Conservation (phyloP, 2,888 invertebrate species). For the Idaea biselata region DNA sequence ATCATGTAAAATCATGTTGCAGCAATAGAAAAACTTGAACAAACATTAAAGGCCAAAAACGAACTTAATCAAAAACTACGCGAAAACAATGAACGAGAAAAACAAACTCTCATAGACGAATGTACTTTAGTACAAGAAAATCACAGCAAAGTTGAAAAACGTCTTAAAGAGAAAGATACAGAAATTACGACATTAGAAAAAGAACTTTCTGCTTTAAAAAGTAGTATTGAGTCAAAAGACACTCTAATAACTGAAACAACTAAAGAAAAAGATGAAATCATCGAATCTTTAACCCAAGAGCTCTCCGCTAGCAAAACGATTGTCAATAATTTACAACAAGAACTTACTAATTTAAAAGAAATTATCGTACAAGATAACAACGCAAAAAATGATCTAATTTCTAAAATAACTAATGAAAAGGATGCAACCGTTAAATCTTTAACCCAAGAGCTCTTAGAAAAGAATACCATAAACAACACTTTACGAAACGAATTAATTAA, state of each 20-base stretch:
- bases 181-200: slow-evolving; percentile 40
- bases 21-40: slow-evolving; percentile 50
- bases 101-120: slow-evolving; percentile 43
- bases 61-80: slow-evolving; percentile 38
- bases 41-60: slow-evolving; percentile 40
- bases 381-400: background rate
- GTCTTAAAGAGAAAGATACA: slow-evolving; percentile 44
- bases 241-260: too few species aligned
- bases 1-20: slow-evolving; percentile 29
- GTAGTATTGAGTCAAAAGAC: slow-evolving; percentile 1
- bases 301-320: background rate
- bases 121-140: slow-evolving; percentile 50
- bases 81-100: slow-evolving; percentile 41
- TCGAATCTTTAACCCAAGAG: background rate
- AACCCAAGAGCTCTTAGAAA: background rate
- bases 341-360: background rate
- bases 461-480: background rate
- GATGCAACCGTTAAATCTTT: background rate
- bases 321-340: background rate
- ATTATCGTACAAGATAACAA: background rate
- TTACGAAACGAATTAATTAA: background rate
- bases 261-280: background rate
- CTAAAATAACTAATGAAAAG: background rate
- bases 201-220: slow-evolving; percentile 34
- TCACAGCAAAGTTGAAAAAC: slow-evolving; percentile 49